Conservation (phyloP, 1,140 invertebrate genomes). For the Dreissena polymorpha region DNA sequence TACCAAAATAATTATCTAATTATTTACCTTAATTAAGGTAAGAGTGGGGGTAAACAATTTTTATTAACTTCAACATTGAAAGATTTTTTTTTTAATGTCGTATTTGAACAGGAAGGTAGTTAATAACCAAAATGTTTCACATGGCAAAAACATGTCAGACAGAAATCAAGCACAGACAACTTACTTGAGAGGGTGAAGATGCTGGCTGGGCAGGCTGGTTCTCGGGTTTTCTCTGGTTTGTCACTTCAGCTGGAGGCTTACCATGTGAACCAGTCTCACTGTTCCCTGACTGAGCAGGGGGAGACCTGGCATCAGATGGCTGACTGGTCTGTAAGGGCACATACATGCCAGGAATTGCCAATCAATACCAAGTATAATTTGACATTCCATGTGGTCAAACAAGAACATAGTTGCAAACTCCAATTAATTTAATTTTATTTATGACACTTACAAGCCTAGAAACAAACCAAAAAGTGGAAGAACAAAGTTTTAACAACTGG, state of each 20-base stretch:
- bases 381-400: neutral
- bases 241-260: neutral
- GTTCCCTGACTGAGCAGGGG: neutral
- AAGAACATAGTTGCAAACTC: neutral
- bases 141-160: neutral
- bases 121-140: neutral
- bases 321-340: neutral
- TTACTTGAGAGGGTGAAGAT: neutral
- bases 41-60: no score
- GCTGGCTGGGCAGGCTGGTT: neutral
- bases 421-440: neutral
- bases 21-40: no score
- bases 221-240: neutral
- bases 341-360: no score
- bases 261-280: neutral
- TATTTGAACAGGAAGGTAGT: neutral
- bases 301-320: slow-evolving; percentile 9
- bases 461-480: neutral
- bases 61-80: no score
- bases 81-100: no score
- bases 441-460: neutral
- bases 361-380: neutral
- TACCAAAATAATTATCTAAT: no score
- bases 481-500: no score
- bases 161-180: neutral